phyloP scores from a whole-genome alignment of 2,113 vertebrate genomes.

The Jacana jacana region DNA sequence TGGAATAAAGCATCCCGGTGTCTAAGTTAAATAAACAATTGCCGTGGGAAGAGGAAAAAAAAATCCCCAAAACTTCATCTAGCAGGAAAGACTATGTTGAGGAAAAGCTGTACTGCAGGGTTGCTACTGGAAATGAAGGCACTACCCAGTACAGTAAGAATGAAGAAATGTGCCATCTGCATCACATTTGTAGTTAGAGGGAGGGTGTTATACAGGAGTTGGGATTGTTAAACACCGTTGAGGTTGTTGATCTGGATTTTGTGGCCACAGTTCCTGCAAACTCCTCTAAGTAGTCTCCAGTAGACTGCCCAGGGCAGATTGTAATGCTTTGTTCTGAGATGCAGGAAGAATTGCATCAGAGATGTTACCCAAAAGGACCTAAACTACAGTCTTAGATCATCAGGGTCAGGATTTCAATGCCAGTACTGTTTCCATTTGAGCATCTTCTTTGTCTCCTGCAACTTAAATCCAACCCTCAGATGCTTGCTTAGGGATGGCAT shows the following conservation, averaged over 20 bases:
- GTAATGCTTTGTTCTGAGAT: not conserved
- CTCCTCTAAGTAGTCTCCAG: not conserved
- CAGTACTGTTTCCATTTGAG: not conserved
- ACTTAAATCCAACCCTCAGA: not conserved
- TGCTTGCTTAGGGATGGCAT: not conserved
- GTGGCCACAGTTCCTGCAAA: not conserved
- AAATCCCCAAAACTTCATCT: not conserved
- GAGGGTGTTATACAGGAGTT: not conserved
- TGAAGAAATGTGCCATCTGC: not conserved
- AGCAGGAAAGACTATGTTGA: not conserved
- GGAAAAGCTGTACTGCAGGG: not conserved
- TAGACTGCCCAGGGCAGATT: not conserved
- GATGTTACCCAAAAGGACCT: not conserved
- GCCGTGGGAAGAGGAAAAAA: not conserved
- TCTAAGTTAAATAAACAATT: not conserved
- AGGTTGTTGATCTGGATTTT: not conserved
- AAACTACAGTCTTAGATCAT: not conserved
- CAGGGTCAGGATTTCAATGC: not conserved
- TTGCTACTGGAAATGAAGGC: not conserved
- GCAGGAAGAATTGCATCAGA: not conserved
- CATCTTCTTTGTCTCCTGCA: not conserved
- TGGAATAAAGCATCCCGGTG: not conserved
- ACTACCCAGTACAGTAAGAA: not conserved
- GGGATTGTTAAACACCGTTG: not conserved
- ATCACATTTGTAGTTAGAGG: not conserved